Base-by-base conservation (phyloP, 2,888 invertebrate species). In the Euphydryas editha region DNA sequence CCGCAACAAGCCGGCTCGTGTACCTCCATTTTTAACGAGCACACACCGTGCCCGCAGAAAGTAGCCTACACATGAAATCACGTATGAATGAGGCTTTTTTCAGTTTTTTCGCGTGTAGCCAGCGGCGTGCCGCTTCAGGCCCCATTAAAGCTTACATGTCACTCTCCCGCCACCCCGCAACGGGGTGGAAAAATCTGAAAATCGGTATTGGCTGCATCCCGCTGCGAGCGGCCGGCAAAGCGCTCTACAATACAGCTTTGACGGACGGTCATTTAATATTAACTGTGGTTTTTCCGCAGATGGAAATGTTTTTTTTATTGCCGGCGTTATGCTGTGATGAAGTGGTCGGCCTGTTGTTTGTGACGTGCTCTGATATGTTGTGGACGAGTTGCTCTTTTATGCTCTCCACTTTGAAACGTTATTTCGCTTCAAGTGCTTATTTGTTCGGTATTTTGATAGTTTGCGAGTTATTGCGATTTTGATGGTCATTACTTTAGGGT, bases 191-290 rank as follows among this genome's bases (percentile, higher is more conserved):
- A 89, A 89, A 90, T 90, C 88, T 87, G 88, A 88, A 91, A 91
- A 89, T 91, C 87, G 89, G 87, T 88, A 90, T 90, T 83, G 90
- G 87, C 84, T 83, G 84, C 83, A 83, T 84, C 88, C 89, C 88
- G 84, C 86, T 79, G 85, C 82, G 86, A 77, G 82, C 80, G 72
- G 78, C 81, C 75, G 54, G 54, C 84, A 83, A 86, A 86, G 83
- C 87, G 81, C 83, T 82, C 82, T 78, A 87, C 90, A 87, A 90
- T 88, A 88, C 87, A 86, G 88, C 88, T 92, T 92, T 92, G 92
- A 92, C 88, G 88, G 85, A 91, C 89, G 90, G 85, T 90, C 91
- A 91, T 92, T 92, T 92, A 92, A 92, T 92, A 92, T 92, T 92
- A 90, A 92, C 92, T 90, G 92, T 82, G 92, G 92, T 91, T 91